These are phyloP conservation scores for Arctocebus calabarensis DNA, from an alignment of 2,797 vertebrate species.

Conservation along the genomic window DNA sequence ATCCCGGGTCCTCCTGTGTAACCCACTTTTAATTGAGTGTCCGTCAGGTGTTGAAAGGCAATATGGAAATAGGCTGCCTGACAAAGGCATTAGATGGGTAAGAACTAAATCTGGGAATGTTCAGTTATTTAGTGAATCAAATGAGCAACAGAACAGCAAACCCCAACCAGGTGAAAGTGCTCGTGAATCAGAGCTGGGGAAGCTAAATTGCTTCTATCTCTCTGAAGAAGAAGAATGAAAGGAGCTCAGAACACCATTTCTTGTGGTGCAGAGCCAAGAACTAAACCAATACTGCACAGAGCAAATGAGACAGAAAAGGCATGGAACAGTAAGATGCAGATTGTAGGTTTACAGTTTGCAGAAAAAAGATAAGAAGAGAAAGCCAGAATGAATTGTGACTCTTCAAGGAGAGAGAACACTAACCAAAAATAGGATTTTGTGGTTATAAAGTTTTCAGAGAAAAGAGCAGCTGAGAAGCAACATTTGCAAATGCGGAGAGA, in stretches of 20 bases:
- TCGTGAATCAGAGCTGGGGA: slow-evolving; percentile 52
- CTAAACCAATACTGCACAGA: background rate
- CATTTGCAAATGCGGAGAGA: slow-evolving; percentile 49
- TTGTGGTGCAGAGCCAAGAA: slow-evolving; percentile 1
- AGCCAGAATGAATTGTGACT: slow-evolving; percentile 54
- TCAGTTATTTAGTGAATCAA: slow-evolving; percentile 63
- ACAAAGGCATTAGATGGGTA: slow-evolving; percentile 36
- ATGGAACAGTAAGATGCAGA: background rate
- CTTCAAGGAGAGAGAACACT: background rate
- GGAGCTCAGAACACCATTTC: background rate
- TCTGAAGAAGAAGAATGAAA: slow-evolving; percentile 56
- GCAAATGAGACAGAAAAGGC: slow-evolving; percentile 33
- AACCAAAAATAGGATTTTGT: slow-evolving; percentile 55
- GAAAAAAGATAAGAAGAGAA: slow-evolving; percentile 69
- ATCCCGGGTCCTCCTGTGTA: background rate
- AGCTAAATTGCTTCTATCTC: slow-evolving; percentile 63
- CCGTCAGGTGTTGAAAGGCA: slow-evolving; percentile 51
- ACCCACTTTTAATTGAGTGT: slow-evolving; percentile 30
- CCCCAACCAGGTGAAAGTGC: background rate
- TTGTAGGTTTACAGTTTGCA: slow-evolving; percentile 41
- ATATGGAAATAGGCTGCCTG: slow-evolving; percentile 15
- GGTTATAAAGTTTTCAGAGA: slow-evolving; percentile 50
- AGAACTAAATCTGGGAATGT: slow-evolving; percentile 55
- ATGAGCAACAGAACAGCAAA: slow-evolving; percentile 52
- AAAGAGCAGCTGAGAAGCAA: slow-evolving; percentile 4